These are phyloP conservation scores for Harpagoxenus sublaevis DNA, from an alignment of 2,888 invertebrate genomes.

Conservation along the genomic window DNA sequence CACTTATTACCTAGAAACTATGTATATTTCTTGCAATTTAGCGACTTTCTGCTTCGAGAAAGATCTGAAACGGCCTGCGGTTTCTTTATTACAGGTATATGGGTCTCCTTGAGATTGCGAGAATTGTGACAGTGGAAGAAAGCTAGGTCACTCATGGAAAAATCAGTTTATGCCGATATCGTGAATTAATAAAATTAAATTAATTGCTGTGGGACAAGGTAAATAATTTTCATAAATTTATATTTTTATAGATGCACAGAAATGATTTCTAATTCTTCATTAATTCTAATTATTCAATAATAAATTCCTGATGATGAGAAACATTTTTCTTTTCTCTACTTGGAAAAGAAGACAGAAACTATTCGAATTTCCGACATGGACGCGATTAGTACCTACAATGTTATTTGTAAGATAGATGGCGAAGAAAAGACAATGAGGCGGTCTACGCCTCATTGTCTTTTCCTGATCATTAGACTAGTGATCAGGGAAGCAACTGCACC, in stretches of 20 bases:
- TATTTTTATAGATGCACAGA: background rate
- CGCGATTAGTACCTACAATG: background rate
- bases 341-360: too few relatives aligned
- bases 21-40: constrained; percentile 40
- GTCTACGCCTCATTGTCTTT: background rate
- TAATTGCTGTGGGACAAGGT: background rate
- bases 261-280: too few relatives aligned
- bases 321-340: background rate
- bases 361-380: background rate
- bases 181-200: background rate
- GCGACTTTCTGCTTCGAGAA: constrained; percentile 61
- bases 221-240: background rate
- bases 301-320: background rate
- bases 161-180: background rate
- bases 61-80: background rate
- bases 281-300: background rate
- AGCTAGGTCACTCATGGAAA: constrained; percentile 2
- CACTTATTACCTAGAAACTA: constrained; percentile 41
- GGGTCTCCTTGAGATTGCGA: constrained; percentile 15
- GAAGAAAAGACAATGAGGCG: background rate
- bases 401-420: background rate
- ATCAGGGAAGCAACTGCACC: constrained; percentile 30
- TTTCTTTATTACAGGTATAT: background rate
- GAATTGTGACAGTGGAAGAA: constrained; percentile 11
- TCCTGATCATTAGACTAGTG: background rate